Conservation (phyloP, 1,140 invertebrate species). For the Drosophila subpulchrella region DNA sequence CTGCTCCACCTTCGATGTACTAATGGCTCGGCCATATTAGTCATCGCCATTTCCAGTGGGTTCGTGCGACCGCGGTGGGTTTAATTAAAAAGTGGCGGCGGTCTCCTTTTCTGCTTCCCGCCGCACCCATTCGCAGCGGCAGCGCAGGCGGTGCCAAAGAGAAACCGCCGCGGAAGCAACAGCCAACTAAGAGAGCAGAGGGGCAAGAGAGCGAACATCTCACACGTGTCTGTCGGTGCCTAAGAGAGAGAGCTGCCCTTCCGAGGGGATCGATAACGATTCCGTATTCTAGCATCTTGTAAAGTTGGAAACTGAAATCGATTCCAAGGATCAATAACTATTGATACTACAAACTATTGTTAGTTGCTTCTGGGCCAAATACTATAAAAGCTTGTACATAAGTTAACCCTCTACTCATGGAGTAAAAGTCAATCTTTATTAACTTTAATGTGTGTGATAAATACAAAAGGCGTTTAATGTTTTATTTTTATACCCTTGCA, state of each 20-base stretch:
- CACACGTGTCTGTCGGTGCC: constrained; percentile 26
- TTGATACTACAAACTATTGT: too few species aligned
- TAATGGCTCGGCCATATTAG: constrained; percentile 48
- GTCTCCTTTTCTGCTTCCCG: constrained; percentile 62
- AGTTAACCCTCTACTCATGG: too few species aligned
- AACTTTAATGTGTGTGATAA: too few species aligned
- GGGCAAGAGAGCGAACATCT: constrained; percentile 33
- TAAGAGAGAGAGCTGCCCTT: neutral
- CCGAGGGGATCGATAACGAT: too few species aligned
- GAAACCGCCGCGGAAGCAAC: constrained; percentile 65
- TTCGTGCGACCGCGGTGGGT: constrained; percentile 25
- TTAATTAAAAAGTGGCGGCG: constrained; percentile 66
- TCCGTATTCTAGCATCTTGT: too few species aligned
- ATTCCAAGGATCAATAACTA: too few species aligned
- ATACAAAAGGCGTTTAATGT: too few species aligned
- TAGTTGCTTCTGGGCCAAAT: too few species aligned
- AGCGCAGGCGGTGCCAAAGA: constrained; percentile 35
- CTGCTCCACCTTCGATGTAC: neutral
- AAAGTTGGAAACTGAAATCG: too few species aligned
- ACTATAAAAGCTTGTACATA: too few species aligned
- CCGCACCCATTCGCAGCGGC: constrained; percentile 58
- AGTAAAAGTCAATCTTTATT: too few species aligned
- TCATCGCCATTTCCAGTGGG: constrained; percentile 40
- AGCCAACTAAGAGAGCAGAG: constrained; percentile 59
- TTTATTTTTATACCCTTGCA: too few species aligned